Evolutionary conservation across 2,113 vertebrate genomes (phyloP).

Genomic region (Esox niger): DNA sequence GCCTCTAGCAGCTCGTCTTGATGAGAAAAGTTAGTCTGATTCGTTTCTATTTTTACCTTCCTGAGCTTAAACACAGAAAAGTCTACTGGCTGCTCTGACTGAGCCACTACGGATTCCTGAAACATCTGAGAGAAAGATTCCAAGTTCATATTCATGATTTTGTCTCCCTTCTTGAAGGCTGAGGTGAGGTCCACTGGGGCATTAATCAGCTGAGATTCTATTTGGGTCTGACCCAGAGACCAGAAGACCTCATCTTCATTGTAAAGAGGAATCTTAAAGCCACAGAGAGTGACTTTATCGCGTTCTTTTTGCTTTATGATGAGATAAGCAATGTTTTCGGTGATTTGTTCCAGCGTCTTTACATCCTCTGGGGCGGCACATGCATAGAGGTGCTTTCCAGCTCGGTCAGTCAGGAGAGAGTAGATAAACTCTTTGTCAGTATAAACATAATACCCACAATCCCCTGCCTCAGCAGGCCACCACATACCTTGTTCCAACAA

Average conservation of each 20-base stretch:
- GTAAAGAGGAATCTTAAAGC: constrained; percentile 84
- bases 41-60: constrained; percentile 78
- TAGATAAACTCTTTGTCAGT: constrained; percentile 87
- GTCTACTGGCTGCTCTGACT: constrained; percentile 82
- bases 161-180: constrained; percentile 79
- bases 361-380: constrained; percentile 76
- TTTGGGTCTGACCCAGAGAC: constrained; percentile 68
- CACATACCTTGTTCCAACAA: constrained; percentile 87
- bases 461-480: constrained; percentile 89
- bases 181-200: constrained; percentile 84
- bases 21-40: constrained; percentile 49
- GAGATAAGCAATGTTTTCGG: constrained; percentile 67
- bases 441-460: constrained; percentile 92
- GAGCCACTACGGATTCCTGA: constrained; percentile 80
- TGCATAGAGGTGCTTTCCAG: constrained; percentile 84
- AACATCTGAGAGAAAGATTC: constrained; percentile 87
- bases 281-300: constrained; percentile 79
- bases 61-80: constrained; percentile 82
- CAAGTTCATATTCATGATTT: constrained; percentile 86
- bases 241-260: constrained; percentile 73
- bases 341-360: constrained; percentile 70
- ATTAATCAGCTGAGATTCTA: constrained; percentile 57
- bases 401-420: constrained; percentile 87
- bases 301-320: constrained; percentile 66
- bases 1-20: constrained; percentile 62